These are phyloP conservation scores for Lepidocolaptes lacrymiger DNA, from an alignment of 2,797 vertebrate species.

Conservation along the genomic window DNA sequence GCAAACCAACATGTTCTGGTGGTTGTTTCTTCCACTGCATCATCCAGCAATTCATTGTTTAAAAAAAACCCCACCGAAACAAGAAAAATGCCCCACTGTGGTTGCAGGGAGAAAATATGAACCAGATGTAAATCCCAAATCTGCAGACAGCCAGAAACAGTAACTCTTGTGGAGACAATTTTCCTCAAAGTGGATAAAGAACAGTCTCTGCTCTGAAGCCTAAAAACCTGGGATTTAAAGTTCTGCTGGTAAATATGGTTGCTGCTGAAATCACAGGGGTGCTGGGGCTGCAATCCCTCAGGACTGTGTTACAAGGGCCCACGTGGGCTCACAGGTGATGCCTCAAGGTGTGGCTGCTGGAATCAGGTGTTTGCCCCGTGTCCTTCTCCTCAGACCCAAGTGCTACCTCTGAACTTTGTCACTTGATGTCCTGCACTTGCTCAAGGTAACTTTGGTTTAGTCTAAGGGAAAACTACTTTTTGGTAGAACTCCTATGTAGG, in stretches of 20 bases:
- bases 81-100: not conserved
- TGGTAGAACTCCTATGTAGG: not conserved
- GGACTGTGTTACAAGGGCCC: fast-evolving
- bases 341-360: not conserved
- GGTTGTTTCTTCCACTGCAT: slow-evolving; percentile 10
- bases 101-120: not conserved
- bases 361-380: not conserved
- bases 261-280: not conserved
- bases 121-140: slow-evolving; percentile 28
- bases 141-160: slow-evolving; percentile 16
- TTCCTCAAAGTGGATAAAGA: not conserved
- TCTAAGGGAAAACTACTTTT: not conserved
- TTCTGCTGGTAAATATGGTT: not conserved
- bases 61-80: not conserved
- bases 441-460: not conserved
- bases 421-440: not conserved
- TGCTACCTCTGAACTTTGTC: not conserved
- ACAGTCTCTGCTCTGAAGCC: not conserved
- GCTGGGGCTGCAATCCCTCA: not conserved
- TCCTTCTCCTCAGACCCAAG: fast-evolving
- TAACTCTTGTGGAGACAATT: not conserved
- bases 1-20: not conserved
- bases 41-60: not conserved
- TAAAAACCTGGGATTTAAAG: not conserved
- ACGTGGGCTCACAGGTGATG: fast-evolving